These are phyloP conservation scores for Litocranius walleri DNA, from an alignment of 2,113 vertebrate genomes.

Conservation along the genomic window DNA sequence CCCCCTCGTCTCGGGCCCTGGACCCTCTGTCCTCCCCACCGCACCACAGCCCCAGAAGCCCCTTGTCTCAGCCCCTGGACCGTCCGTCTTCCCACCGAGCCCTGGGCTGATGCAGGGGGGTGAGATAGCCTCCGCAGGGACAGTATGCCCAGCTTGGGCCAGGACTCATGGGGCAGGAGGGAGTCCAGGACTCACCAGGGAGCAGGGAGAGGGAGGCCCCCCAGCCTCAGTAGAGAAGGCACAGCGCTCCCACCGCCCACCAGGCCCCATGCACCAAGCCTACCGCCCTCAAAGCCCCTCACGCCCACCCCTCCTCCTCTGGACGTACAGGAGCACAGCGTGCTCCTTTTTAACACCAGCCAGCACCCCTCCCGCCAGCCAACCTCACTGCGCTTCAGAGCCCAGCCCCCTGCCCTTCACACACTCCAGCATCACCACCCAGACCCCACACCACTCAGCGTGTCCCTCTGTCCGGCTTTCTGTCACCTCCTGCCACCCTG, in stretches of 20 bases:
- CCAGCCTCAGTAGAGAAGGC: background rate
- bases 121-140: background rate
- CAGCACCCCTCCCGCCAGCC: background rate
- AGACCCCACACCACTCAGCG: background rate
- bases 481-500: background rate
- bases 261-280: background rate
- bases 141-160: background rate
- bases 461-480: background rate
- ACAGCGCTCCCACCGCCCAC: fast-evolving
- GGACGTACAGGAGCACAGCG: fast-evolving
- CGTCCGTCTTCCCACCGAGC: background rate
- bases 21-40: no score
- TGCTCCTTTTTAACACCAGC: background rate
- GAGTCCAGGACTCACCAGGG: no score
- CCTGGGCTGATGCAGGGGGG: background rate
- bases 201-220: background rate
- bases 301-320: background rate
- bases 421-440: background rate
- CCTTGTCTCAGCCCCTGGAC: no score
- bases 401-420: background rate
- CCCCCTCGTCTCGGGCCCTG: background rate
- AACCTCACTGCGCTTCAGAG: background rate
- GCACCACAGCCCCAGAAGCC: background rate
- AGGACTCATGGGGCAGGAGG: background rate
- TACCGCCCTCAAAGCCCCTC: background rate